phyloP scores from a whole-genome alignment of 2,888 invertebrate species.

The Deroplatys truncata region DNA sequence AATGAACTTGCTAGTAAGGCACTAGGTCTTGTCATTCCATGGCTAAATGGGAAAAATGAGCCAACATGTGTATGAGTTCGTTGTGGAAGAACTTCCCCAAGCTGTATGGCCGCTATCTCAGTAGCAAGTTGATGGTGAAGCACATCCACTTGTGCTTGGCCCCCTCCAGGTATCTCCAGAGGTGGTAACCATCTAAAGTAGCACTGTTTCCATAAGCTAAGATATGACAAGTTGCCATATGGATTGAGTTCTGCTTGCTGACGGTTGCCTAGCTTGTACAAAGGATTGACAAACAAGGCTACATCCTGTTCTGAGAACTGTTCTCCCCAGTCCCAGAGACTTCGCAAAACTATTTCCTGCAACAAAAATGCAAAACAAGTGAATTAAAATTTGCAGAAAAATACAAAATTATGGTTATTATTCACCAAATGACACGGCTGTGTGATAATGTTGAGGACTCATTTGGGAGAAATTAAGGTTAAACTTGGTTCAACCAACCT shows the following conservation, averaged over 20 bases:
- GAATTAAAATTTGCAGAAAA: not conserved
- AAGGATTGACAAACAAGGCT: conserved; percentile 70
- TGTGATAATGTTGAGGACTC: not conserved
- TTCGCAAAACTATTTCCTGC: conserved; percentile 55
- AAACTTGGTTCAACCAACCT: too few relatives aligned
- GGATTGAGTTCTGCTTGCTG: conserved; percentile 31
- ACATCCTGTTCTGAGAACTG: conserved; percentile 81
- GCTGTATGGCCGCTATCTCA: conserved; percentile 37
- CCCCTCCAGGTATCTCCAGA: conserved; percentile 68
- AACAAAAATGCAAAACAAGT: not conserved
- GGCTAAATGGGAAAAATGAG: conserved; percentile 50
- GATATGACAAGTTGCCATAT: conserved; percentile 35
- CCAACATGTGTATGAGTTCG: conserved; percentile 27
- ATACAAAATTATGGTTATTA: not conserved
- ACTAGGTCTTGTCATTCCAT: conserved; percentile 14
- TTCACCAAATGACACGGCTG: not conserved
- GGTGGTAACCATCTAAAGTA: conserved; percentile 86
- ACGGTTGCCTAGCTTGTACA: conserved; percentile 51
- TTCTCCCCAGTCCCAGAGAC: conserved; percentile 88
- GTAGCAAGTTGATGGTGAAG: conserved; percentile 43
- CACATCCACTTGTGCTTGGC: conserved; percentile 40
- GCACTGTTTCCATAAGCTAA: conserved; percentile 65
- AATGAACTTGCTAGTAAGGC: conserved; percentile 40
- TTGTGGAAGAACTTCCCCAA: not conserved
- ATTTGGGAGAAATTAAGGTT: not conserved